Conservation (phyloP, 2,888 invertebrate genomes). For the Halictus ligatus region DNA sequence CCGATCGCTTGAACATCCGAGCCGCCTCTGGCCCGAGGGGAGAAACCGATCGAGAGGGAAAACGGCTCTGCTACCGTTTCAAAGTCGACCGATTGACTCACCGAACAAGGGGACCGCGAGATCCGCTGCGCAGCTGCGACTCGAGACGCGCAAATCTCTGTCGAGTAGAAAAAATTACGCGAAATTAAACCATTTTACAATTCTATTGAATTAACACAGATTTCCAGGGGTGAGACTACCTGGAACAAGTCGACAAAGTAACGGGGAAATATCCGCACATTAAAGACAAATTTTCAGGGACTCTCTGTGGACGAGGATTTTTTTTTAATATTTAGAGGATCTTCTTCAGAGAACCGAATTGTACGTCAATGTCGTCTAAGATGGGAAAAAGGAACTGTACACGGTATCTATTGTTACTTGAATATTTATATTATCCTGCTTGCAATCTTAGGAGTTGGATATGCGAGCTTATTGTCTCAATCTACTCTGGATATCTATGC, state of each 20-base stretch:
- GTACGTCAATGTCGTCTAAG: not conserved
- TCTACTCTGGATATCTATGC: no score
- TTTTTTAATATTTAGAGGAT: no score
- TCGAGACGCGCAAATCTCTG: not conserved
- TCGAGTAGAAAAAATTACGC: not conserved
- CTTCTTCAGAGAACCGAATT: not conserved
- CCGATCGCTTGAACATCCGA: constrained; percentile 13
- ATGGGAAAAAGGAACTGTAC: not conserved
- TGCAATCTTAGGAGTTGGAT: no score
- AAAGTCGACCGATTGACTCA: not conserved
- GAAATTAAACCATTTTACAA: not conserved
- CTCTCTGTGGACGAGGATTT: no score
- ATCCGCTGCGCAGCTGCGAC: not conserved
- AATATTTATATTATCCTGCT: no score
- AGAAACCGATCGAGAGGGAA: constrained; percentile 8
- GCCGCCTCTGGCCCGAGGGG: constrained; percentile 4
- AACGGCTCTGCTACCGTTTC: constrained; percentile 2
- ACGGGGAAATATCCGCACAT: not conserved
- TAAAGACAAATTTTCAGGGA: not conserved
- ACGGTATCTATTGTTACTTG: no score
- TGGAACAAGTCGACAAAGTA: no score
- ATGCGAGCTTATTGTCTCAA: no score
- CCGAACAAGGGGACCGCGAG: constrained; percentile 5
- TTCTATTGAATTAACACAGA: not conserved
- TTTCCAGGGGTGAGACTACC: not conserved